Percentiles rank a stretch among this genome's conserved stretches.
Evolutionary conservation across 2,888 invertebrate species (phyloP).

Genomic region (Bellardia pandia): DNA sequence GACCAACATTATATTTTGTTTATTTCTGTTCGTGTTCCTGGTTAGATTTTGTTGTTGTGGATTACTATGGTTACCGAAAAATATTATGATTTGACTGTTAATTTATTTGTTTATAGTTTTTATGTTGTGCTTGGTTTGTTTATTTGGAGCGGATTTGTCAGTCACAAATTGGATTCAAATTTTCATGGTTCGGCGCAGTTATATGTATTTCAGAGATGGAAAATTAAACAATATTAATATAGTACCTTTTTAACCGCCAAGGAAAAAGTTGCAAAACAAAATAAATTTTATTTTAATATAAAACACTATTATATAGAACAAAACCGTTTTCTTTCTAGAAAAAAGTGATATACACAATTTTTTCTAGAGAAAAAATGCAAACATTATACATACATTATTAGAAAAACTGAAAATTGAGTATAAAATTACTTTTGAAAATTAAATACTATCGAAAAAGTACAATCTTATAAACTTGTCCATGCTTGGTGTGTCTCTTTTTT

Average conservation of each 20-base stretch:
- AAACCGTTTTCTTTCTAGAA: no score
- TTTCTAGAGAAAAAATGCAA: no score
- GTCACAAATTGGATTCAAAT: constrained; percentile 36
- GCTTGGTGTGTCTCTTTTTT: not conserved
- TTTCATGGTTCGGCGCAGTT: constrained; percentile 11
- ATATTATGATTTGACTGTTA: not conserved
- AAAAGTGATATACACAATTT: no score
- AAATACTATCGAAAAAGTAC: no score
- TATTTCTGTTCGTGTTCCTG: constrained; percentile 36
- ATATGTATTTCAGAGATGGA: not conserved
- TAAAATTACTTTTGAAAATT: no score
- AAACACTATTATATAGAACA: no score
- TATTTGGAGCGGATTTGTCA: not conserved
- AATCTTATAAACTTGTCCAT: not conserved
- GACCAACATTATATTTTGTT: constrained; percentile 14
- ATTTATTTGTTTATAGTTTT: constrained; percentile 48
- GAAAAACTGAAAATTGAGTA: no score
- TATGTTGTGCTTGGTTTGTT: constrained; percentile 20
- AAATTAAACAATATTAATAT: no score
- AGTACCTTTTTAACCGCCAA: no score
- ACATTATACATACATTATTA: no score
- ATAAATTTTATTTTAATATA: no score
- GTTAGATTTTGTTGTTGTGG: constrained; percentile 2
- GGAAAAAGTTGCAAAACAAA: no score
- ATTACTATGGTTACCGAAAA: constrained; percentile 43